Conservation (phyloP, 2,888 invertebrate genomes). For the Blastobasis lacticolella region DNA sequence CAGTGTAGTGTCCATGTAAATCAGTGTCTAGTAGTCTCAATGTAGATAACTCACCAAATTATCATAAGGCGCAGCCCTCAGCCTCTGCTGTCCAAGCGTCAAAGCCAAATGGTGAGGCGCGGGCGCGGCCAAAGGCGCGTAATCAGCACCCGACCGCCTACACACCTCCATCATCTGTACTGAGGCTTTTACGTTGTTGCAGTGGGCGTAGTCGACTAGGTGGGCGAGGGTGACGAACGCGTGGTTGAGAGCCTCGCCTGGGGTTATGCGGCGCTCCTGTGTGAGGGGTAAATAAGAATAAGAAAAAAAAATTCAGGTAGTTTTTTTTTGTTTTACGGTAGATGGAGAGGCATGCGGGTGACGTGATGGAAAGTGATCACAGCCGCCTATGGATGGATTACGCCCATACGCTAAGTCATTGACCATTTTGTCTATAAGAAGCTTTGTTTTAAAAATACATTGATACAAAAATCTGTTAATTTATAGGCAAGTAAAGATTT, state of each 20-base stretch:
- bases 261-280: slow-evolving; percentile 94
- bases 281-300: too few species aligned
- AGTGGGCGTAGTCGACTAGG: slow-evolving; percentile 96
- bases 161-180: slow-evolving; percentile 96
- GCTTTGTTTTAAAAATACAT: too few species aligned
- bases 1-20: too few species aligned
- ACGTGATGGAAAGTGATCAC: too few species aligned
- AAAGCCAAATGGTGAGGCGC: slow-evolving; percentile 85
- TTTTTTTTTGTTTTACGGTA: too few species aligned
- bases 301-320: too few species aligned
- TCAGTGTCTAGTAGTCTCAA: not conserved
- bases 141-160: slow-evolving; percentile 56
- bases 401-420: too few species aligned
- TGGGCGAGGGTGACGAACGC: slow-evolving; percentile 95
- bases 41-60: slow-evolving; percentile 71
- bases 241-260: slow-evolving; percentile 96
- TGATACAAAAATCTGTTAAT: too few species aligned
- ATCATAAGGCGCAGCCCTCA: slow-evolving; percentile 84
- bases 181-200: slow-evolving; percentile 96
- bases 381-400: too few species aligned
- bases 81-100: slow-evolving; percentile 93
- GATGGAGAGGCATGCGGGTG: too few species aligned
- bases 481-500: too few species aligned
- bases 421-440: too few species aligned
- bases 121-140: slow-evolving; percentile 73